These are phyloP conservation scores for Campylomormyrus tamandua DNA, from an alignment of 2,113 vertebrate species.

Conservation along the genomic window DNA sequence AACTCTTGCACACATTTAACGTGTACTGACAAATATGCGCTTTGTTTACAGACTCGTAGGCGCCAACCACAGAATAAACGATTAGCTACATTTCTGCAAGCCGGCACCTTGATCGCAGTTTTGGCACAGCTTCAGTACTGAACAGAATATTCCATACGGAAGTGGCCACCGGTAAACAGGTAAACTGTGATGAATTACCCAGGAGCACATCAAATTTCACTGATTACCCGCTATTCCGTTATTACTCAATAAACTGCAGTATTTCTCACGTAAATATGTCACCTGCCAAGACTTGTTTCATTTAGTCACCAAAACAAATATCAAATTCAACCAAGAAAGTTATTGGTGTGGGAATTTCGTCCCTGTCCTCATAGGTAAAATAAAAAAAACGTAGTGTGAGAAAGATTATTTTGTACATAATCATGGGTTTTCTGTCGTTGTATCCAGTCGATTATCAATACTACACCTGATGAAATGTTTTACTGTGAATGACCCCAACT, in stretches of 20 bases:
- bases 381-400: not conserved
- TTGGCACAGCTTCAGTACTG: not conserved
- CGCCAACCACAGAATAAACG: not conserved
- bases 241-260: not conserved
- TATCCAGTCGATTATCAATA: not conserved
- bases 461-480: not conserved
- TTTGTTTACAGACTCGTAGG: not conserved
- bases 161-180: not conserved
- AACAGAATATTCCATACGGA: not conserved
- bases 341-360: constrained; percentile 28
- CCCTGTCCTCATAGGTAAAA: not conserved
- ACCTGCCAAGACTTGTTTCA: not conserved
- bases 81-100: not conserved
- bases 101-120: not conserved
- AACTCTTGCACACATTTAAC: not conserved
- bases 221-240: not conserved
- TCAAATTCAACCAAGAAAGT: constrained; percentile 33
- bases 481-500: not conserved
- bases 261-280: not conserved
- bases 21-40: not conserved
- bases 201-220: not conserved
- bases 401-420: not conserved
- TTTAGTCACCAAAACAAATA: constrained; percentile 30
- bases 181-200: not conserved
- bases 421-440: not conserved